Evolutionary conservation across 1,140 invertebrate genomes (phyloP).

Genomic region (Heliconius nattereri): DNA sequence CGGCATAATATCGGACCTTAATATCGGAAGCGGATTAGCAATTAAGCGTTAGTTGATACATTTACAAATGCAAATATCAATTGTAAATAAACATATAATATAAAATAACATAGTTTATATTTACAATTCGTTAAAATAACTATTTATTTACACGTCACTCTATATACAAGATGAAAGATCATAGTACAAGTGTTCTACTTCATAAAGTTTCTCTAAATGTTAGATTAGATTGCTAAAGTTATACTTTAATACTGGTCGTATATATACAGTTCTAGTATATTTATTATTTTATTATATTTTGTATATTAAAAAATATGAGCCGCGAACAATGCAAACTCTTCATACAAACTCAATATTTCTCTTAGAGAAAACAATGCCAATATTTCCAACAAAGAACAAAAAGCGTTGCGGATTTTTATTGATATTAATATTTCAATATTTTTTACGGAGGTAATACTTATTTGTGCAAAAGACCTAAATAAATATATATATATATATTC

Average conservation of each 20-base stretch:
- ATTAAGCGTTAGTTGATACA: not conserved
- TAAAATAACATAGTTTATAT: not conserved
- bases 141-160: too few relatives aligned
- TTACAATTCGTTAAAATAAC: too few relatives aligned
- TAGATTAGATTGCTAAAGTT: too few relatives aligned
- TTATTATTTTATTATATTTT: not conserved
- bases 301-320: not conserved
- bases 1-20: not conserved
- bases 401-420: not conserved
- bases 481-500: too few relatives aligned
- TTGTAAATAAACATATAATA: not conserved
- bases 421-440: not conserved
- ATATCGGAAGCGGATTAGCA: not conserved
- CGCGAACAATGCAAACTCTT: conserved; percentile 1
- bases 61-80: not conserved
- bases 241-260: too few relatives aligned
- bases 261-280: not conserved
- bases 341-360: conserved; percentile 13
- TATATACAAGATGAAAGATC: too few relatives aligned
- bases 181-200: too few relatives aligned
- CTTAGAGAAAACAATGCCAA: not conserved
- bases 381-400: not conserved
- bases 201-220: too few relatives aligned
- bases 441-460: not conserved
- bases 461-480: not conserved